These are phyloP conservation scores for Dinomys branickii DNA, from an alignment of 2,113 vertebrate species.

Conservation along the genomic window DNA sequence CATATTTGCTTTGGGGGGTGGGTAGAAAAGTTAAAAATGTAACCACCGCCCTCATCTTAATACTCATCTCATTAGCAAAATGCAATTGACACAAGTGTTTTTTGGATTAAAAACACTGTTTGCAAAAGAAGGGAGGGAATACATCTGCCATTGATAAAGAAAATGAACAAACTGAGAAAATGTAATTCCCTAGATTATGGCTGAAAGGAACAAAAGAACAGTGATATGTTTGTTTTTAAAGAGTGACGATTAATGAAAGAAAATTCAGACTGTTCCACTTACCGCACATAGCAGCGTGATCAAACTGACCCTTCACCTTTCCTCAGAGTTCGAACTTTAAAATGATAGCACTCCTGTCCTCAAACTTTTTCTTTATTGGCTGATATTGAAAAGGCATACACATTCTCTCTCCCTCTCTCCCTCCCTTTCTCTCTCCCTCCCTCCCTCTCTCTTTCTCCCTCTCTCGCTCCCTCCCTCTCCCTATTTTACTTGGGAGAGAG, in stretches of 20 bases:
- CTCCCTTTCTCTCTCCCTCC: too few relatives aligned
- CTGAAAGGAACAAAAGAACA: background rate
- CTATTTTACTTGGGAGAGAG: background rate
- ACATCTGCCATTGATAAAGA: slow-evolving; percentile 51
- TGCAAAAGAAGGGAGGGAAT: background rate
- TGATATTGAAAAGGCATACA: background rate
- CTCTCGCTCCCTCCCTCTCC: background rate
- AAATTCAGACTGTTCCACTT: slow-evolving; percentile 38
- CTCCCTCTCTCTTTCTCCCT: too few relatives aligned
- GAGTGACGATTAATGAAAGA: slow-evolving; percentile 34
- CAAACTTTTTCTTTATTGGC: background rate
- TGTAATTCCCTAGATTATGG: background rate
- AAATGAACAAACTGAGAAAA: background rate
- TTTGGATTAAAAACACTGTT: slow-evolving; percentile 61
- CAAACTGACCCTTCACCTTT: background rate
- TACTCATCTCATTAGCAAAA: slow-evolving; percentile 33
- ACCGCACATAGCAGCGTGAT: background rate
- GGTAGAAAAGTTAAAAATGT: background rate
- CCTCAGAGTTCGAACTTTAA: background rate
- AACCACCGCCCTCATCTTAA: slow-evolving; percentile 16
- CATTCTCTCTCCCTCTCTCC: background rate
- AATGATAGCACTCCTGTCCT: background rate
- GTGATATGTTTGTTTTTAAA: background rate
- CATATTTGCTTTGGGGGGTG: slow-evolving; percentile 35
- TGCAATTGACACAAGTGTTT: slow-evolving; percentile 15